These are phyloP conservation scores for Drosophila lowei DNA, from an alignment of 1,140 invertebrate genomes.

Conservation along the genomic window DNA sequence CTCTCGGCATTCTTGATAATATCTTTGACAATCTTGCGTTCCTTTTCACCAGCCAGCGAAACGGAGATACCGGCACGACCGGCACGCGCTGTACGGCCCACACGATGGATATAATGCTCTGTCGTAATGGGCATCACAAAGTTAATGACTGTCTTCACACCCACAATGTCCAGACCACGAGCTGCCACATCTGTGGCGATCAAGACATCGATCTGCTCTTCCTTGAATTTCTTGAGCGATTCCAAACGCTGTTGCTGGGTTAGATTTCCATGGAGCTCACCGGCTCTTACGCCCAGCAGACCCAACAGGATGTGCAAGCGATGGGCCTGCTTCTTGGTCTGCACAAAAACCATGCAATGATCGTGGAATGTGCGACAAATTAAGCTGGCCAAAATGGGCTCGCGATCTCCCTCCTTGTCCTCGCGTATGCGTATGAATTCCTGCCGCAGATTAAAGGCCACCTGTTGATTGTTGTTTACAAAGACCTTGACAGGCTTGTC, in stretches of 20 bases:
- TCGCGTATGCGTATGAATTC: slow-evolving; percentile 96
- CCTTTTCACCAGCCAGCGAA: slow-evolving; percentile 95
- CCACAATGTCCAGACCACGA: slow-evolving; percentile 97
- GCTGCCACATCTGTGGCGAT: slow-evolving; percentile 98
- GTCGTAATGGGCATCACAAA: slow-evolving; percentile 96
- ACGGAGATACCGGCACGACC: slow-evolving; percentile 95
- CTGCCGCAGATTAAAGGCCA: slow-evolving; percentile 97
- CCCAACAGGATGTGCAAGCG: slow-evolving; percentile 95
- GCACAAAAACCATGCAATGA: slow-evolving; percentile 97
- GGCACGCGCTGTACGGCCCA: slow-evolving; percentile 97
- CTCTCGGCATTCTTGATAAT: slow-evolving; percentile 94
- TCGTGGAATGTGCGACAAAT: slow-evolving; percentile 97
- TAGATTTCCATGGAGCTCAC: slow-evolving; percentile 97
- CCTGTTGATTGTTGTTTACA: slow-evolving; percentile 97
- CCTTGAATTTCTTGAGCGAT: slow-evolving; percentile 94
- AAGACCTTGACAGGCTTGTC: slow-evolving; percentile 96
- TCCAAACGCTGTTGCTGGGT: slow-evolving; percentile 96
- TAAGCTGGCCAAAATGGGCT: slow-evolving; percentile 94
- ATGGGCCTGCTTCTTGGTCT: slow-evolving; percentile 97
- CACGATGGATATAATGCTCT: slow-evolving; percentile 97
- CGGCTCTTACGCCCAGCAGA: slow-evolving; percentile 92
- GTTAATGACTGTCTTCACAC: slow-evolving; percentile 98
- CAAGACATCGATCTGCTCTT: slow-evolving; percentile 94
- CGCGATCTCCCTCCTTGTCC: slow-evolving; percentile 93
- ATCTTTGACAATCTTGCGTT: slow-evolving; percentile 94